Conservation (phyloP, 2,797 vertebrate species). For the Gila robusta region DNA sequence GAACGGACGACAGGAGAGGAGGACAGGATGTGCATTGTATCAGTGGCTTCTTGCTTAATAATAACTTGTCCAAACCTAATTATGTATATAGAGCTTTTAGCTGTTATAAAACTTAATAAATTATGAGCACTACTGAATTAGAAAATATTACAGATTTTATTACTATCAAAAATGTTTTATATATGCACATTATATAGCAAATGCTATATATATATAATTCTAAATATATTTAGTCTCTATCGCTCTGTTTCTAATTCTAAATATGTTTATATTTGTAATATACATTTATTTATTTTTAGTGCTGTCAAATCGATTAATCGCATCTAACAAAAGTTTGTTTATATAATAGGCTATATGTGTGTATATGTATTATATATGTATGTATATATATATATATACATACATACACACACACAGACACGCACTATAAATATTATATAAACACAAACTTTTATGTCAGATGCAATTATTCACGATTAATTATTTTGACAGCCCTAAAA, state of each 20-base stretch:
- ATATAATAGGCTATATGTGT: too few species aligned
- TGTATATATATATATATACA: too few species aligned
- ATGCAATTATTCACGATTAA: too few species aligned
- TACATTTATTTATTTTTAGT: not conserved
- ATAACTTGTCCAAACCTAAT: not conserved
- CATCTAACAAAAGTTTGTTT: too few species aligned
- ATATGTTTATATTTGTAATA: not conserved
- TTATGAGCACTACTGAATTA: not conserved
- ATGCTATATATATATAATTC: not conserved
- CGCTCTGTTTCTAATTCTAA: not conserved
- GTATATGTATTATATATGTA: too few species aligned
- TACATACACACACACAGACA: too few species aligned
- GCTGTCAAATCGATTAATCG: too few species aligned
- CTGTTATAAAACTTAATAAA: not conserved
- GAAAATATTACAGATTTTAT: not conserved
- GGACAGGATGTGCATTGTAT: constrained; percentile 15
- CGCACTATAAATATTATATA: too few species aligned
- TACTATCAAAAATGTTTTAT: not conserved
- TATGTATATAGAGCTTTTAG: not conserved
- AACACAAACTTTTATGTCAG: too few species aligned
- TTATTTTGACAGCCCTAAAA: not conserved
- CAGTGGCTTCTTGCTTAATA: not conserved
- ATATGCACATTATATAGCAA: not conserved
- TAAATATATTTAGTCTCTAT: not conserved
- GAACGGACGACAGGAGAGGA: constrained; percentile 25